These are phyloP conservation scores for Lithophane socia DNA, from an alignment of 2,888 invertebrate species.

Conservation along the genomic window DNA sequence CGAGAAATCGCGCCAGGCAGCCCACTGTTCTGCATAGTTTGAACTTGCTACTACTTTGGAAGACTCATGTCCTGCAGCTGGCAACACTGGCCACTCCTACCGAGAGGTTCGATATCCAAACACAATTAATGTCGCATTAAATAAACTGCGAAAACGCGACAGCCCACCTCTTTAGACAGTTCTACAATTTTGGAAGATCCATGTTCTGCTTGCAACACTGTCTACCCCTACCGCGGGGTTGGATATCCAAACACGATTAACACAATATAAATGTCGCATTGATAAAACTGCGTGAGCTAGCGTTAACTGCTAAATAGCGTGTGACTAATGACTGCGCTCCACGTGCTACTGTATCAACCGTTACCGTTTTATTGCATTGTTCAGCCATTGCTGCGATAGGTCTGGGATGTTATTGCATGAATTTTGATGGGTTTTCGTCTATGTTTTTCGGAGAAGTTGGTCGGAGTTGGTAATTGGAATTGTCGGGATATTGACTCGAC, in stretches of 20 bases:
- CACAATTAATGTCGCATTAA: slow-evolving; percentile 83
- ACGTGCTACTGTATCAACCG: slow-evolving; percentile 67
- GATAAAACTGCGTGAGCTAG: slow-evolving; percentile 83
- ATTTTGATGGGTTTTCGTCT: slow-evolving; percentile 41
- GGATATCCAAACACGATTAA: slow-evolving; percentile 84
- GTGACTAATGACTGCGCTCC: slow-evolving; percentile 82
- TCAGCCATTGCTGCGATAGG: slow-evolving; percentile 56
- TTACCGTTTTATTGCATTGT: slow-evolving; percentile 64
- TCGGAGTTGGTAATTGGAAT: slow-evolving; percentile 9
- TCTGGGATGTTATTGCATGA: slow-evolving; percentile 45
- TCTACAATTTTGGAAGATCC: not conserved
- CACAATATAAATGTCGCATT: slow-evolving; percentile 88
- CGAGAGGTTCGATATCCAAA: slow-evolving; percentile 73
- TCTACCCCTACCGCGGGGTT: slow-evolving; percentile 63
- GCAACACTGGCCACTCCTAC: slow-evolving; percentile 28
- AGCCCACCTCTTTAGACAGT: not conserved
- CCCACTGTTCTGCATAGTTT: not conserved
- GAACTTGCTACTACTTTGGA: not conserved
- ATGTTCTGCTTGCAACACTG: slow-evolving; percentile 51
- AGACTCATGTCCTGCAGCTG: slow-evolving; percentile 11
- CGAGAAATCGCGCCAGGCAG: slow-evolving; percentile 13
- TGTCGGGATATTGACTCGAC: not conserved
- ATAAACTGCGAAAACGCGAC: slow-evolving; percentile 74
- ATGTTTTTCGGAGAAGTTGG: slow-evolving; percentile 24
- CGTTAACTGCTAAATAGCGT: slow-evolving; percentile 90